phyloP scores from a whole-genome alignment of 2,797 vertebrate species.

The Sebastes ruberrimus region DNA sequence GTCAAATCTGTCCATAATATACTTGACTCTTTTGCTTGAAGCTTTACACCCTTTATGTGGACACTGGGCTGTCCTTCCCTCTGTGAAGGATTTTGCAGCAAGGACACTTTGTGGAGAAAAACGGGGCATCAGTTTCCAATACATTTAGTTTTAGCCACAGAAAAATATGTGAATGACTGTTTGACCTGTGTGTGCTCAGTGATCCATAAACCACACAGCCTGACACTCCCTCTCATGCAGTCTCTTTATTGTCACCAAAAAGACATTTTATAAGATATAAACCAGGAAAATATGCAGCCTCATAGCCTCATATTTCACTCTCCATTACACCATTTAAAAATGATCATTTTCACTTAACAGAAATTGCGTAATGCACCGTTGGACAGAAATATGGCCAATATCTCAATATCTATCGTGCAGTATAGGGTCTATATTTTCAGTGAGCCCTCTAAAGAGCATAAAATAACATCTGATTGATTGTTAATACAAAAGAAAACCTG shows the following conservation, averaged over 20 bases:
- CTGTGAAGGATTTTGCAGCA: constrained; percentile 18
- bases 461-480: background rate
- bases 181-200: constrained; percentile 1
- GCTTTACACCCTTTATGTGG: background rate
- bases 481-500: too few relatives aligned
- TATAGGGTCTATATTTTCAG: background rate
- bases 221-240: background rate
- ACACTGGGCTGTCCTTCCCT: background rate
- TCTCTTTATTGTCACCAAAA: background rate
- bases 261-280: background rate
- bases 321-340: background rate
- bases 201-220: background rate
- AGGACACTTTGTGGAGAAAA: background rate
- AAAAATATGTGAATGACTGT: background rate
- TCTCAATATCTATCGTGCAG: background rate
- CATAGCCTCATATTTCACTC: background rate
- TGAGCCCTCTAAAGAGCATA: background rate
- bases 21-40: background rate
- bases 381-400: background rate
- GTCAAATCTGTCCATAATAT: background rate
- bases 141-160: background rate
- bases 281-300: background rate
- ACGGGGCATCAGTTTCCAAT: background rate
- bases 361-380: too few relatives aligned
- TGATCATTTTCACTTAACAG: background rate